Evolutionary conservation across 2,113 vertebrate genomes (phyloP).

Genomic region (Arothron firmamentum): DNA sequence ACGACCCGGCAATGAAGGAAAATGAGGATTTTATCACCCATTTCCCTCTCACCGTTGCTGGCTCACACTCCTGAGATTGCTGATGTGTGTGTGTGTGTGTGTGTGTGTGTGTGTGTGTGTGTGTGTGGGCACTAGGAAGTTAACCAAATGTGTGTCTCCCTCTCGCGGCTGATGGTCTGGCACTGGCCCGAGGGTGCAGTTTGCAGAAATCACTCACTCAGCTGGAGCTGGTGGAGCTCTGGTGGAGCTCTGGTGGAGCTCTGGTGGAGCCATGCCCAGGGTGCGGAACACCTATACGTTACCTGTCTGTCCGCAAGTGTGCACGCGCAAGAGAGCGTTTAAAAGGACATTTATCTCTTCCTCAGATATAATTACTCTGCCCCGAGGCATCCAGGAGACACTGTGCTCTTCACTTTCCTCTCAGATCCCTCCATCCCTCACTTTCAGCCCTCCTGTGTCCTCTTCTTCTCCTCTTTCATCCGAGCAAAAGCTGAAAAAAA

Average conservation of each 20-base stretch:
- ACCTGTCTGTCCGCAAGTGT: conserved; percentile 33
- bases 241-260: conserved; percentile 53
- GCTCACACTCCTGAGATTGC: conserved; percentile 45
- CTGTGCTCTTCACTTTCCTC: conserved; percentile 22
- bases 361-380: conserved; percentile 68
- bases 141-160: conserved; percentile 61
- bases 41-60: conserved; percentile 59
- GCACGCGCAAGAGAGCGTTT: conserved; percentile 43
- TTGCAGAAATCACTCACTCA: conserved; percentile 67
- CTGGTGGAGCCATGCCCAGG: conserved; percentile 56
- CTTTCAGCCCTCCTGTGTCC: conserved; percentile 20
- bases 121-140: conserved; percentile 46
- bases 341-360: conserved; percentile 68
- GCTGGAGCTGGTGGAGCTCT: conserved; percentile 50
- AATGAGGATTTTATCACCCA: conserved; percentile 74
- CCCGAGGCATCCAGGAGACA: conserved; percentile 38
- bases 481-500: background rate
- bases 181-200: conserved; percentile 60
- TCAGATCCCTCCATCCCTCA: conserved; percentile 16
- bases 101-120: conserved; percentile 29
- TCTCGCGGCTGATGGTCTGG: conserved; percentile 45
- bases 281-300: conserved; percentile 54
- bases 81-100: conserved; percentile 33
- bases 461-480: conserved; percentile 31
- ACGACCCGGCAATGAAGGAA: conserved; percentile 64